Evolutionary conservation across 2,113 vertebrate species (phyloP).

Genomic region (Chaetura pelagica): DNA sequence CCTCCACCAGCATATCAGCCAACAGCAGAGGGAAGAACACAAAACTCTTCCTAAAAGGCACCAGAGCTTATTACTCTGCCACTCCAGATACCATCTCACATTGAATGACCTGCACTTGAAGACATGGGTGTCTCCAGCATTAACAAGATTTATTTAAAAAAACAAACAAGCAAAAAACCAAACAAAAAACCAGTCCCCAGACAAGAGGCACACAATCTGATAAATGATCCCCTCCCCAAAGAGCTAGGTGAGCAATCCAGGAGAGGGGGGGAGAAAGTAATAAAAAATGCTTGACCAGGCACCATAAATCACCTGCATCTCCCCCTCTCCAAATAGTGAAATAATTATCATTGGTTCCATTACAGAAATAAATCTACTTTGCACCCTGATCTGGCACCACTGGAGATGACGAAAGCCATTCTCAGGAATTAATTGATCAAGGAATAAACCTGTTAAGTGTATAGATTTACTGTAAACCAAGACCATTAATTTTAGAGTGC

Average conservation of each 20-base stretch:
- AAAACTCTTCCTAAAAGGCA: background rate
- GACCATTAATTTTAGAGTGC: conserved; percentile 3
- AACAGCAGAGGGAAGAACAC: background rate
- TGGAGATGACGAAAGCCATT: conserved; percentile 65
- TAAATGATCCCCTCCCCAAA: background rate
- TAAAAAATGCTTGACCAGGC: background rate
- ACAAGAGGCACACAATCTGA: background rate
- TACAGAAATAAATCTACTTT: conserved; percentile 63
- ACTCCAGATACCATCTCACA: background rate
- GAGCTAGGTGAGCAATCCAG: background rate
- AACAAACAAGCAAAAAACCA: no score
- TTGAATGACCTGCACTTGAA: background rate
- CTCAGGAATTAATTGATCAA: conserved; percentile 69
- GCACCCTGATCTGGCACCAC: conserved; percentile 43
- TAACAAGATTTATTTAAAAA: background rate
- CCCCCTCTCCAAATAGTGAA: conserved; percentile 36
- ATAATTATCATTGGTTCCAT: conserved; percentile 71
- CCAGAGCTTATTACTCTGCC: background rate
- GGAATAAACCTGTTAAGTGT: conserved; percentile 70
- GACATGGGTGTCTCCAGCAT: background rate
- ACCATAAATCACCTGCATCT: conserved; percentile 37
- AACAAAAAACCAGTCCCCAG: background rate
- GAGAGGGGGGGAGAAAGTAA: background rate
- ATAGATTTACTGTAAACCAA: conserved; percentile 73
- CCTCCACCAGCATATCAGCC: background rate